Conservation (phyloP, 2,888 invertebrate genomes). For the Camptogramma bilineatum region DNA sequence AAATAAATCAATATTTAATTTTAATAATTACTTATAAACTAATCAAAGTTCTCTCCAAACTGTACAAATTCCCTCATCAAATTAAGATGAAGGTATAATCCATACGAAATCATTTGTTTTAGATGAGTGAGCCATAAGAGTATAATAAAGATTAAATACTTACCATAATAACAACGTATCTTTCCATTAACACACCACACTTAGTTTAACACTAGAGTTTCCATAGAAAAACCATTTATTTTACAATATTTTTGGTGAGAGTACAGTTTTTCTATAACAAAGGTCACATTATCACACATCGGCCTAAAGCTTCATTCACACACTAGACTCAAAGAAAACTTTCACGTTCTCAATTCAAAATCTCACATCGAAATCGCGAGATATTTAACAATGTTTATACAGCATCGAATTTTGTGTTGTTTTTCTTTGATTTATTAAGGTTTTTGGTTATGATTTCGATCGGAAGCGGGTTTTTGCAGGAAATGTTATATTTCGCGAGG, state of each 20-base stretch:
- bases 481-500: slow-evolving; percentile 44
- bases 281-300: slow-evolving; percentile 58
- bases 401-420: slow-evolving; percentile 30
- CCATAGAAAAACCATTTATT: slow-evolving; percentile 3
- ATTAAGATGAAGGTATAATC: slow-evolving; percentile 3
- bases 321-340: slow-evolving; percentile 56
- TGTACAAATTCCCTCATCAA: not conserved
- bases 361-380: slow-evolving; percentile 47
- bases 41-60: not conserved
- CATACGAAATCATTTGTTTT: slow-evolving; percentile 16
- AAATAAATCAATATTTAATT: no score
- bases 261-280: slow-evolving; percentile 47
- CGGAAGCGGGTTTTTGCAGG: slow-evolving; percentile 49
- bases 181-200: slow-evolving; percentile 22
- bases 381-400: slow-evolving; percentile 38
- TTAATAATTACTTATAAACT: not conserved
- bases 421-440: slow-evolving; percentile 51
- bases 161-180: slow-evolving; percentile 22
- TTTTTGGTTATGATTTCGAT: slow-evolving; percentile 49
- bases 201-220: slow-evolving; percentile 2
- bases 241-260: not conserved
- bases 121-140: not conserved
- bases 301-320: slow-evolving; percentile 54
- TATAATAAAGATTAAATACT: slow-evolving; percentile 10
- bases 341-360: slow-evolving; percentile 61